Base-by-base conservation (phyloP, 35 echinoderm and acorn worm species). In the Hemicentrotus pulcherrimus region DNA sequence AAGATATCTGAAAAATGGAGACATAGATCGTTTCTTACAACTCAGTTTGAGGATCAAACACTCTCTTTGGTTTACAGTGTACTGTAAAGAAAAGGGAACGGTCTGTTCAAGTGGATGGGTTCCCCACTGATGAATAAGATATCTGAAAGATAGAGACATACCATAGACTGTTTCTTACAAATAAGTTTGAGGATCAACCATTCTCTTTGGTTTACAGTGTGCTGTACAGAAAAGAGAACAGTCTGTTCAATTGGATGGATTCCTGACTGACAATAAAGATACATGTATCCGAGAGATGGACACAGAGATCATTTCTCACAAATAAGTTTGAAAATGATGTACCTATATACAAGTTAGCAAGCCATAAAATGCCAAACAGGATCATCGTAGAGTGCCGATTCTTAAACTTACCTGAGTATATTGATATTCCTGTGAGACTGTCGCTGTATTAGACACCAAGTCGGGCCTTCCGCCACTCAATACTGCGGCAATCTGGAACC, bases 371-470 rank as follows among this genome's bases (percentile, higher is more conserved):
- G 35, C 35, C 35, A 41, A 41, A 41, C 35, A 41, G 35, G 35
- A 1, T 41, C 3, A 41, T 41, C 35, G 35, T 41, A 41, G 35
- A 41, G 35, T 41, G 3, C 35, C 35, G 35, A 41, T 41, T 41
- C 35, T 41, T 41, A 41, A 41, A 41, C 96, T 13, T 95, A 99
- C 98, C 95, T 99, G 98, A 33, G 96, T 95, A 90, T 97, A 97
- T 91, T 95, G 30, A 88, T 94, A 96, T 61, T 97, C 95, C 4
- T 92, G 61, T 5, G 98, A 89, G 6, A 99, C 35, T 46, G 28
- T 35, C 4, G 97, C 61, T 35, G 94, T 91, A 50, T 88, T 65
- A 15, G 30, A 47, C 0, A 96, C 94, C 18, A 97, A 94, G 19
- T 45, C 86, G 10, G 92, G 48, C 16, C 71, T 46, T 85, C 96